Base-by-base conservation (phyloP, 1,140 invertebrate species). In the Drosophila equinoxialis region DNA sequence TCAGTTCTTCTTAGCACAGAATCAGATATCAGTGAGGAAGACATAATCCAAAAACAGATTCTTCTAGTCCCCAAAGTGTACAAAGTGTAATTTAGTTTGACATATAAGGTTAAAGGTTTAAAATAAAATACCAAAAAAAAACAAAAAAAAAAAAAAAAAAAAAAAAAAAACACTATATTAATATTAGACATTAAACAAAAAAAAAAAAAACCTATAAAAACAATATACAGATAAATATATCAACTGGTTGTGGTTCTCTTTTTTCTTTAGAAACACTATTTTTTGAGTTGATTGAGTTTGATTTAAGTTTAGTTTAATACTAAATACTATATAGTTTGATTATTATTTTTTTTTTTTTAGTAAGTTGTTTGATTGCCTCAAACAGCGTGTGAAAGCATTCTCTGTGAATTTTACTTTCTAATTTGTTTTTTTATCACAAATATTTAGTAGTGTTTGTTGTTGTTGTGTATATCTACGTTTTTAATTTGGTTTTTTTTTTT, bases 201-300 rank as follows among this genome's bases (percentile, higher is more conserved):
- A 65, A 67, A 33, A 65, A 63, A 60, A 69, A 54, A 67, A 48
- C 51, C 59, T 54, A 58, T 26, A 66, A 62, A 76, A 33, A 60
- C 8, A 13, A 13, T 13, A 39, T 39, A 30, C 48, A 69, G 68
- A 58, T 48, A 23, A 23, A 33, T 45, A 13, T 42, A 63, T 65
- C 65, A 71, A 81, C 68, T 91, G 90, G 91, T 92, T 92, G 82
- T 81, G 90, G 90, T 86, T 51, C 45, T 77, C 62, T 74, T 69
- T 51, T 79, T 68, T 80, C 74, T 58, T 71, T 82, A 82, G 80
- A 71, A 75, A 69, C 23, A 42, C 37, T 39, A 59, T 55, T 75
- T 45, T 30, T 55, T 60, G 57, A 77, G n/a, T 59, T 60, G 51
- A 70, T 23, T 61, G 39, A 76, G 61, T 83, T 77, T 68, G 39